phyloP scores from a whole-genome alignment of 2,888 invertebrate genomes.

The Leptinotarsa juncta region DNA sequence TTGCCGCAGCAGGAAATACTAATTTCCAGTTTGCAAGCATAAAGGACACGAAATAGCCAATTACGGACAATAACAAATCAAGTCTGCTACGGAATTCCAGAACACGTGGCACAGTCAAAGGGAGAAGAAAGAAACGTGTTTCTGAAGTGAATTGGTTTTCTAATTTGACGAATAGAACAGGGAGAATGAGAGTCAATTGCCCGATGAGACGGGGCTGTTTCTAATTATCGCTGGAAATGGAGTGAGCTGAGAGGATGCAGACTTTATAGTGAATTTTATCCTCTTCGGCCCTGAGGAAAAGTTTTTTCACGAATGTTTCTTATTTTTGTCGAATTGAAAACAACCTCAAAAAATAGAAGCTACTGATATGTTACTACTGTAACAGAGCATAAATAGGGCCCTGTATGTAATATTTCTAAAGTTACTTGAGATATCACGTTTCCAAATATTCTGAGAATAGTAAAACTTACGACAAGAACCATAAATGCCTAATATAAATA shows the following conservation, averaged over 20 bases:
- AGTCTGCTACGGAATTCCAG: constrained; percentile 10
- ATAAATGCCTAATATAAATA: too few relatives aligned
- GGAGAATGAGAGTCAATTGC: background rate
- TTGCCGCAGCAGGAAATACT: background rate
- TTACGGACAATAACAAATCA: constrained; percentile 22
- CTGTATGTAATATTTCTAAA: too few relatives aligned
- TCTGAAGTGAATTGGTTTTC: constrained; percentile 11
- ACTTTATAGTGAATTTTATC: too few relatives aligned
- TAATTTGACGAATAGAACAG: background rate
- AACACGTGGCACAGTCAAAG: background rate
- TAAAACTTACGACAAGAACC: too few relatives aligned
- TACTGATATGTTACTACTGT: background rate
- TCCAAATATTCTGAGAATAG: too few relatives aligned
- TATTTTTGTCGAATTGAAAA: background rate
- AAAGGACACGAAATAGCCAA: constrained; percentile 4
- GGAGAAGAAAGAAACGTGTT: background rate
- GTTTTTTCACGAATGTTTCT: background rate
- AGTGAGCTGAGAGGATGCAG: background rate
- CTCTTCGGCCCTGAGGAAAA: background rate
- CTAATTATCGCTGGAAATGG: background rate
- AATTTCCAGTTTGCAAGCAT: constrained; percentile 5
- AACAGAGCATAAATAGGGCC: too few relatives aligned
- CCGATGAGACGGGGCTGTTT: background rate
- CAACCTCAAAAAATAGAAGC: too few relatives aligned
- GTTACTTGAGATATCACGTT: too few relatives aligned